A percentile compares a stretch with the other conserved stretches of the same genome.
These are phyloP conservation scores for Drosophila mojavensis DNA, from an alignment of 1,140 invertebrate species.

Conservation along the genomic window DNA sequence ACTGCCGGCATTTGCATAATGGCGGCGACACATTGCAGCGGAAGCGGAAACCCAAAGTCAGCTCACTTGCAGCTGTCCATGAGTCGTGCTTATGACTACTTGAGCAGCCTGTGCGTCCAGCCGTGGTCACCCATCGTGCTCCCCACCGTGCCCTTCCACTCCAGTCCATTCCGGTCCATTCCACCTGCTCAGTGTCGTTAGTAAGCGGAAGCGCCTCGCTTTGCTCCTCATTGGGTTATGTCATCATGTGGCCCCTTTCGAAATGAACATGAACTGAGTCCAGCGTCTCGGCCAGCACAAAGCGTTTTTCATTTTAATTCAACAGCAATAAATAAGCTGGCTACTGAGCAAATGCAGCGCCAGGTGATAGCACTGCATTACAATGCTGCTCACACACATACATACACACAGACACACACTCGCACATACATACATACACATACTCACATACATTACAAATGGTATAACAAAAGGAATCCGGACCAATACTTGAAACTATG, in stretches of 20 bases:
- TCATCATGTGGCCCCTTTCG: conserved; percentile 22
- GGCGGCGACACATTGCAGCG: conserved; percentile 76
- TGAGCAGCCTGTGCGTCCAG: conserved; percentile 58
- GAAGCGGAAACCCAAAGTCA: conserved; percentile 69
- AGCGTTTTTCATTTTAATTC: conserved; percentile 66
- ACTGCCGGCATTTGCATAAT: conserved; percentile 69
- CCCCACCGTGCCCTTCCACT: not conserved
- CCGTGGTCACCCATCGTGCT: conserved; percentile 23
- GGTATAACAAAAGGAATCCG: conserved; percentile 22
- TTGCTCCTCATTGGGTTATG: conserved; percentile 26
- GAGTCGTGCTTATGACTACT: conserved; percentile 74
- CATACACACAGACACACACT: not conserved
- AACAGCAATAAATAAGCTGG: conserved; percentile 64
- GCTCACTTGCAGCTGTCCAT: conserved; percentile 60
- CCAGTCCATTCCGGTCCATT: conserved; percentile 17
- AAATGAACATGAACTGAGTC: conserved; percentile 43
- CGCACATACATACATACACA: conserved; percentile 8
- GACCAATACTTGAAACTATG: not conserved
- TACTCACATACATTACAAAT: conserved; percentile 3
- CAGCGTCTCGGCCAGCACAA: conserved; percentile 28
- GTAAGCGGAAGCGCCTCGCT: conserved; percentile 54
- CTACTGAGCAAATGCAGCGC: conserved; percentile 43
- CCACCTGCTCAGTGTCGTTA: conserved; percentile 44
- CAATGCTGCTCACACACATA: conserved; percentile 24
- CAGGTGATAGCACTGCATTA: conserved; percentile 52